Evolutionary conservation across 2,888 invertebrate species (phyloP).

Genomic region (Calliphora vomitoria): DNA sequence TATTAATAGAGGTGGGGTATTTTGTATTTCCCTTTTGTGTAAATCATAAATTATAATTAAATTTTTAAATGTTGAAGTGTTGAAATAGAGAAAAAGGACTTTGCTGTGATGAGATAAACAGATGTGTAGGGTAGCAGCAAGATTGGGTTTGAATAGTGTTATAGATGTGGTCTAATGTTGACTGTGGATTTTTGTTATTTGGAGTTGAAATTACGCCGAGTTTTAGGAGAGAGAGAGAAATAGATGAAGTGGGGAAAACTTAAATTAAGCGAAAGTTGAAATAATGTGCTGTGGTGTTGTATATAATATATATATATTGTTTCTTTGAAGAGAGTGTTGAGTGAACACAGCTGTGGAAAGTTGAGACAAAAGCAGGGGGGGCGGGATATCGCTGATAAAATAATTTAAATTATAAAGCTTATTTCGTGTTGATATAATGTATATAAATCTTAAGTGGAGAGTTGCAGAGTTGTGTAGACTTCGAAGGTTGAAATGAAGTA

Average conservation of each 20-base stretch:
- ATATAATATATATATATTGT: too few species aligned
- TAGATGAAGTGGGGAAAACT: neutral
- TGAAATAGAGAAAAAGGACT: neutral
- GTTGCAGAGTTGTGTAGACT: too few species aligned
- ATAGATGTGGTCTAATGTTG: neutral
- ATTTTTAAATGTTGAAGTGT: too few species aligned
- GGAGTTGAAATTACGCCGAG: too few species aligned
- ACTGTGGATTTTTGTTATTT: neutral
- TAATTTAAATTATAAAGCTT: too few species aligned
- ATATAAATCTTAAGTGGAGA: too few species aligned
- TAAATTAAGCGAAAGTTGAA: neutral
- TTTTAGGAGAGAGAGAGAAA: neutral
- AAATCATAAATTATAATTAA: too few species aligned
- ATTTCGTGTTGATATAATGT: too few species aligned
- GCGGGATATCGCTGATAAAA: neutral
- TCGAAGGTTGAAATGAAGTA: too few species aligned
- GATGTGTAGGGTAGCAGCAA: neutral
- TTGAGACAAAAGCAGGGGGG: neutral
- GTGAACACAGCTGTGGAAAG: too few species aligned
- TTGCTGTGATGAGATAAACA: neutral
- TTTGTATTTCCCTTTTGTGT: too few species aligned
- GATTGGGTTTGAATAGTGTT: neutral
- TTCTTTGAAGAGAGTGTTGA: neutral
- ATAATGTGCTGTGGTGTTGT: constrained; percentile 1
- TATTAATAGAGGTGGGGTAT: too few species aligned